Conservation (phyloP, 1,140 invertebrate genomes). For the Tetraneura akinire region DNA sequence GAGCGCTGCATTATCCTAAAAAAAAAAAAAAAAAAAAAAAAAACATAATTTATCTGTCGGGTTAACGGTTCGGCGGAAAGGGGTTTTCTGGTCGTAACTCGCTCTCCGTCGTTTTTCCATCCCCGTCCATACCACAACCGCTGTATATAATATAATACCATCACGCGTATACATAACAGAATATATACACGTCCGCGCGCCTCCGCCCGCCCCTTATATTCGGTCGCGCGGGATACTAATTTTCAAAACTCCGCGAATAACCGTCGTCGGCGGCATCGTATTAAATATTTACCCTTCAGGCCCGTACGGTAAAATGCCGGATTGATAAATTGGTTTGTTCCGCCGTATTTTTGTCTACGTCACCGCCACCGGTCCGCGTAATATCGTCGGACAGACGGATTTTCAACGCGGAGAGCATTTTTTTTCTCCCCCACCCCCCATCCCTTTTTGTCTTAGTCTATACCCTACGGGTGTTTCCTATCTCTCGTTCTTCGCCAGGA, state of each 20-base stretch:
- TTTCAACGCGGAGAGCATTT: not conserved
- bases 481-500: too few relatives aligned
- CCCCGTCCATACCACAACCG: too few relatives aligned
- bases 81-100: not conserved
- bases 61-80: not conserved
- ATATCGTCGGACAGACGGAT: not conserved
- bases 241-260: not conserved
- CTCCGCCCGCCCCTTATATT: too few relatives aligned
- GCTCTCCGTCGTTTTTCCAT: not conserved
- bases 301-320: not conserved
- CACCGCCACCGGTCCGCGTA: not conserved
- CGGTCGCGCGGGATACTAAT: not conserved
- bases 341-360: not conserved
- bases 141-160: too few relatives aligned
- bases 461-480: not conserved
- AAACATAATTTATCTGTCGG: constrained; percentile 1
- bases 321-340: not conserved
- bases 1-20: constrained; percentile 29
- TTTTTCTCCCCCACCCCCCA: not conserved
- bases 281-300: not conserved
- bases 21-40: too few relatives aligned
- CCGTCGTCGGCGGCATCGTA: not conserved
- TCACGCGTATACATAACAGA: too few relatives aligned
- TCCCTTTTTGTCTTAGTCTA: too few relatives aligned
- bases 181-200: too few relatives aligned